Percentiles rank a stretch among this genome's conserved stretches.
phyloP scores from a whole-genome alignment of 1,140 invertebrate species.

The Rhyzopertha dominica region DNA sequence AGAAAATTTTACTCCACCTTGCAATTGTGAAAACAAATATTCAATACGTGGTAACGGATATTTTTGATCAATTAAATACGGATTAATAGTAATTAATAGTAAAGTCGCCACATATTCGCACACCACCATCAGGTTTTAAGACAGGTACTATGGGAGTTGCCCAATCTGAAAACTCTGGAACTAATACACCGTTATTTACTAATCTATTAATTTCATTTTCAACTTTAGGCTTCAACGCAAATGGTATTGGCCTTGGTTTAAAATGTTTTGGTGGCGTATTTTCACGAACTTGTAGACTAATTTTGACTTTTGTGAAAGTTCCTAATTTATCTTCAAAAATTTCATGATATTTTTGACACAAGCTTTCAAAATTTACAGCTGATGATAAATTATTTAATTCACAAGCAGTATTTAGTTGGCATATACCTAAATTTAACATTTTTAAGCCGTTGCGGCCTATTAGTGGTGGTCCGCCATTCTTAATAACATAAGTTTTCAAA shows the following conservation, averaged over 20 bases:
- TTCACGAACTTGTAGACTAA: too few species aligned
- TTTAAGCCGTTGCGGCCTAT: slow-evolving; percentile 29
- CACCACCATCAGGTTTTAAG: too few species aligned
- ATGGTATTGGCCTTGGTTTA: too few species aligned
- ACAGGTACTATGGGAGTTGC: too few species aligned
- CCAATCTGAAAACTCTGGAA: too few species aligned
- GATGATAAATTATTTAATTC: too few species aligned
- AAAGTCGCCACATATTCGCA: slow-evolving; percentile 1
- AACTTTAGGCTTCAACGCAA: too few species aligned
- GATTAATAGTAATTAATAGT: background rate
- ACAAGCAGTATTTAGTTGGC: too few species aligned
- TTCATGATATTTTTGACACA: background rate
- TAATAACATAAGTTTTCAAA: slow-evolving; percentile 20
- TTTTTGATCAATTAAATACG: background rate
- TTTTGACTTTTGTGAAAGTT: background rate
- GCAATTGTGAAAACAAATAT: background rate
- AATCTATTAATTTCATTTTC: too few species aligned
- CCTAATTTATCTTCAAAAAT: background rate
- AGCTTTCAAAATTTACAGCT: background rate
- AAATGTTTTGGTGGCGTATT: too few species aligned
- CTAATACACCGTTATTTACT: too few species aligned
- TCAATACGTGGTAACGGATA: background rate
- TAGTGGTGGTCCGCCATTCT: slow-evolving; percentile 23
- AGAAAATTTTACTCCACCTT: background rate
- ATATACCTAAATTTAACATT: too few species aligned